Percentiles rank a stretch among this genome's conserved stretches.
Conservation (phyloP, 1,140 invertebrate species). For the Doryteuthis pealeii region DNA sequence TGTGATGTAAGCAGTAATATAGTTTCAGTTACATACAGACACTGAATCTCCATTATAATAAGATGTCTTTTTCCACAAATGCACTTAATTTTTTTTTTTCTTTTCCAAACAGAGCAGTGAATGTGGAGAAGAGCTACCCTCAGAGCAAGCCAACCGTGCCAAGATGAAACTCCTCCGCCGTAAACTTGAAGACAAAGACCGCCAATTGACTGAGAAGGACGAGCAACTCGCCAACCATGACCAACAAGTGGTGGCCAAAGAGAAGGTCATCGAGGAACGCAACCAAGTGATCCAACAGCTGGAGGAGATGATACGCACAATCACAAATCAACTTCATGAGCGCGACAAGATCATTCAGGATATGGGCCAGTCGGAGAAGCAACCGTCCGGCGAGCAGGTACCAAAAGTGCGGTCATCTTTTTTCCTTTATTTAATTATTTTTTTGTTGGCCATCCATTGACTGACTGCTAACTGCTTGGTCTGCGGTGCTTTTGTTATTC, state of each 20-base stretch:
- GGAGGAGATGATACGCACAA: slow-evolving; percentile 22
- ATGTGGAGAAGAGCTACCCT: slow-evolving; percentile 19
- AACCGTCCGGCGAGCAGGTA: slow-evolving; percentile 20
- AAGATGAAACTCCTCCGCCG: slow-evolving; percentile 48
- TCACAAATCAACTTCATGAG: slow-evolving; percentile 43
- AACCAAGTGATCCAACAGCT: slow-evolving; percentile 43
- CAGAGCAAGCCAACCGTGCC: slow-evolving; percentile 39
- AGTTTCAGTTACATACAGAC: too few relatives aligned
- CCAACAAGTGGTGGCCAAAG: slow-evolving; percentile 48
- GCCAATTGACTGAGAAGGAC: slow-evolving; percentile 44
- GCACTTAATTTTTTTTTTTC: neutral
- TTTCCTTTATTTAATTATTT: neutral
- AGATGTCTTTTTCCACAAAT: too few relatives aligned
- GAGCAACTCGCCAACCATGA: slow-evolving; percentile 40
- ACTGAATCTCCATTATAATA: too few relatives aligned
- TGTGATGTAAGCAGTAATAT: too few relatives aligned
- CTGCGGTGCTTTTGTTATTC: too few relatives aligned
- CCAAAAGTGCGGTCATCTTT: slow-evolving; percentile 2
- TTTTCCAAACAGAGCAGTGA: neutral
- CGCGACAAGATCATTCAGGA: slow-evolving; percentile 47
- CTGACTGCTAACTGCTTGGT: too few relatives aligned
- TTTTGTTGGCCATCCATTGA: too few relatives aligned
- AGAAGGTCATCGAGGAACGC: slow-evolving; percentile 48
- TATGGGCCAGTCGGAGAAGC: slow-evolving; percentile 26
- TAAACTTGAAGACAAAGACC: slow-evolving; percentile 54